These are phyloP conservation scores for Amphipyra berbera DNA, from an alignment of 2,888 invertebrate genomes.

Conservation along the genomic window DNA sequence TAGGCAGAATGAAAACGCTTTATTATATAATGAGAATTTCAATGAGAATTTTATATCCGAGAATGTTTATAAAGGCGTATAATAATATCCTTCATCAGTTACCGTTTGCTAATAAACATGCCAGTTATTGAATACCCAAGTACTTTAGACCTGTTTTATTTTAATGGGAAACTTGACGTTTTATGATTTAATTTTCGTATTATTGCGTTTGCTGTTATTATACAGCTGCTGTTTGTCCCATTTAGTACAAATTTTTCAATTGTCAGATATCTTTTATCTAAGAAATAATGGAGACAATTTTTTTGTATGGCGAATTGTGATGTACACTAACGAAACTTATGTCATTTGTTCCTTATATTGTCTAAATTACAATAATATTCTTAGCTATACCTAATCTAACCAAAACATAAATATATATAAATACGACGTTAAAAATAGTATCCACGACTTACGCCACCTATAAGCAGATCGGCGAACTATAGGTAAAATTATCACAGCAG, in stretches of 20 bases:
- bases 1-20: slow-evolving; percentile 13
- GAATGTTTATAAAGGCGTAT: slow-evolving; percentile 24
- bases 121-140: not conserved
- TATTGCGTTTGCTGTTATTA: slow-evolving; percentile 10
- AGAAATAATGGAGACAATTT: too few relatives aligned
- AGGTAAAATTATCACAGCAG: too few relatives aligned
- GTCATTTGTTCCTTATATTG: too few relatives aligned
- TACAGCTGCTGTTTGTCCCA: not conserved
- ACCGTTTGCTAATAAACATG: slow-evolving; percentile 26
- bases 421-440: too few relatives aligned
- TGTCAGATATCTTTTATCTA: too few relatives aligned
- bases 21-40: slow-evolving; percentile 31
- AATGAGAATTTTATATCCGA: slow-evolving; percentile 20
- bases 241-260: not conserved
- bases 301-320: too few relatives aligned
- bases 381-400: too few relatives aligned
- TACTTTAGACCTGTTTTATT: slow-evolving; percentile 29
- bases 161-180: slow-evolving; percentile 4
- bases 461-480: too few relatives aligned
- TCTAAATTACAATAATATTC: too few relatives aligned
- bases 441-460: too few relatives aligned
- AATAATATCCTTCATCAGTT: slow-evolving; percentile 41
- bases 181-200: slow-evolving; percentile 12
- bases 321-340: too few relatives aligned
- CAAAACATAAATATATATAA: too few relatives aligned